Percentiles rank a stretch among this genome's conserved stretches.
phyloP scores from a whole-genome alignment of 2,888 invertebrate genomes.

The Lottia gigantea region DNA sequence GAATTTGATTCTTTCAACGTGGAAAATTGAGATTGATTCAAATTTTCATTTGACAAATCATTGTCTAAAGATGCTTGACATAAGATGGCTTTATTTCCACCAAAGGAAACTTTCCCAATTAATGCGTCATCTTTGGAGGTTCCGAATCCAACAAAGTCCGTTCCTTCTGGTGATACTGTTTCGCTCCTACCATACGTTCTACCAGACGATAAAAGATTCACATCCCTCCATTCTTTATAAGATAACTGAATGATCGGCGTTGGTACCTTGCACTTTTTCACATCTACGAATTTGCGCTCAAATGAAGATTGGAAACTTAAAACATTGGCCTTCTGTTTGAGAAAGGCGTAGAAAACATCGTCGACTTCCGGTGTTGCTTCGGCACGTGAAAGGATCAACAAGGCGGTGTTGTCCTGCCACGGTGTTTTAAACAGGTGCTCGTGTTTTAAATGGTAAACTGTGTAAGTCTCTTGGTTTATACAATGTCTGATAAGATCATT shows the following conservation, averaged over 20 bases:
- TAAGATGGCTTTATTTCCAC: conserved; percentile 34
- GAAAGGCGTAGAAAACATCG: conserved; percentile 48
- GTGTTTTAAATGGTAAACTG: conserved; percentile 61
- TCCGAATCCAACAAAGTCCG: conserved; percentile 25
- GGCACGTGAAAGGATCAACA: conserved; percentile 53
- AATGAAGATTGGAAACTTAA: conserved; percentile 48
- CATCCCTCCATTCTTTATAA: conserved; percentile 38
- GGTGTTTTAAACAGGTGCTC: conserved; percentile 53
- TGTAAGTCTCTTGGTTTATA: conserved; percentile 56
- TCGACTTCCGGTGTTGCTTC: conserved; percentile 51
- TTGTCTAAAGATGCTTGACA: conserved; percentile 56
- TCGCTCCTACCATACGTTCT: conserved; percentile 36
- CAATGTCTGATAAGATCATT: conserved; percentile 49
- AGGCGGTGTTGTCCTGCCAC: conserved; percentile 61
- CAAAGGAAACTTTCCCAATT: conserved; percentile 33
- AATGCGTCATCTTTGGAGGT: conserved; percentile 34
- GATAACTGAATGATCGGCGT: conserved; percentile 36
- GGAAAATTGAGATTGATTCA: conserved; percentile 53
- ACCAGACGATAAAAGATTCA: conserved; percentile 45
- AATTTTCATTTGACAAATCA: conserved; percentile 55
- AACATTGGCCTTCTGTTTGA: conserved; percentile 47
- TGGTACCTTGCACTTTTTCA: conserved; percentile 21
- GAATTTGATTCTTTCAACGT: conserved; percentile 55
- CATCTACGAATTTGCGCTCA: conserved; percentile 38
- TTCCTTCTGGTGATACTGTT: conserved; percentile 11